These are phyloP conservation scores for Hyalella azteca DNA, from an alignment of 2,888 invertebrate species.

Conservation along the genomic window DNA sequence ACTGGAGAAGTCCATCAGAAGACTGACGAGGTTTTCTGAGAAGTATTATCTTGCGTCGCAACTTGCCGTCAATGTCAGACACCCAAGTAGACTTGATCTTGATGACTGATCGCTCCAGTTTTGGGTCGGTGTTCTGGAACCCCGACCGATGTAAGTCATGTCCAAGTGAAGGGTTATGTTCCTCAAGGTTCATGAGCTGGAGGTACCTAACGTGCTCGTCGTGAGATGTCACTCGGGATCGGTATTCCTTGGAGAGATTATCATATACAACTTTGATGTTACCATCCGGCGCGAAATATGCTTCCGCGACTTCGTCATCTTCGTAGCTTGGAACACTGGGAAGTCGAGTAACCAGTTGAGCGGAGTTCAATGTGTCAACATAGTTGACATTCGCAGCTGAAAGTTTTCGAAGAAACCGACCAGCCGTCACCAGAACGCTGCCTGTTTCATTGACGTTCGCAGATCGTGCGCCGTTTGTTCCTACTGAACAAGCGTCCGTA, in stretches of 20 bases:
- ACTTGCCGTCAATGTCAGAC: background rate
- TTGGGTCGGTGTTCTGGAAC: background rate
- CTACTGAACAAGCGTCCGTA: background rate
- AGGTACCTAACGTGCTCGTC: constrained; percentile 52
- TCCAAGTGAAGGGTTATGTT: background rate
- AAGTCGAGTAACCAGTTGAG: background rate
- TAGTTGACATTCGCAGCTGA: background rate
- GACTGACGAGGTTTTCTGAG: background rate
- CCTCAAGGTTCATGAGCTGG: constrained; percentile 43
- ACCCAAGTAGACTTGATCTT: background rate
- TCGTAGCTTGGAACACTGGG: background rate
- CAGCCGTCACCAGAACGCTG: background rate
- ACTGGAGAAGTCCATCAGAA: background rate
- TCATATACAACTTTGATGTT: constrained; percentile 55
- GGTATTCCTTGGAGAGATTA: constrained; percentile 51
- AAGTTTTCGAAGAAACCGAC: background rate
- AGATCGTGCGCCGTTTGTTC: background rate
- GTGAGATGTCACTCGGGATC: constrained; percentile 49
- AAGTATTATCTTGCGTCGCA: background rate
- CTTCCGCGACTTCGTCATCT: constrained; percentile 52
- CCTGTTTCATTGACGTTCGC: background rate
- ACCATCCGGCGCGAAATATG: constrained; percentile 50
- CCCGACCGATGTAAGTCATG: background rate
- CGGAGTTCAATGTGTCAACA: background rate
- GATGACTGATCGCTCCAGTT: background rate